Evolutionary conservation across 2,113 vertebrate species (phyloP).

Genomic region (Daubentonia madagascariensis): DNA sequence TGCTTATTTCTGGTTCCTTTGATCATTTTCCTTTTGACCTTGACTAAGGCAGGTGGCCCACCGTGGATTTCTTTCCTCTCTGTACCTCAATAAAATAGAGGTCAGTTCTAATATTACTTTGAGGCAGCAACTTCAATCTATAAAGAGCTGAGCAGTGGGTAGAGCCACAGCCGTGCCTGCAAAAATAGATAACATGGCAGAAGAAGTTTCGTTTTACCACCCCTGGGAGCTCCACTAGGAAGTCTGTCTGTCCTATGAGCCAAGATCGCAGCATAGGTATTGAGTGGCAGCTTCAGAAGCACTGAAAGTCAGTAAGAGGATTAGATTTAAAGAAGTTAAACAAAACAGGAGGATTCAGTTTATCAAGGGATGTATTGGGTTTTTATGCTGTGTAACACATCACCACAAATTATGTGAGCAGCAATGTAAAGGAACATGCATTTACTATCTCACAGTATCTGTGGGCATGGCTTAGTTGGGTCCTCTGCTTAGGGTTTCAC

Average conservation of each 20-base stretch:
- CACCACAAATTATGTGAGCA: neutral
- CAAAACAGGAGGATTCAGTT: neutral
- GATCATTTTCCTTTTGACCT: constrained; percentile 50
- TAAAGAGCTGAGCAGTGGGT: neutral
- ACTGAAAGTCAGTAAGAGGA: neutral
- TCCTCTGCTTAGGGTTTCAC: neutral
- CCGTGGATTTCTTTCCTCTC: neutral
- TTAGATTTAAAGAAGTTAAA: neutral
- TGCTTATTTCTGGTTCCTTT: neutral
- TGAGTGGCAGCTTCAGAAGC: neutral
- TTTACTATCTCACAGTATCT: neutral
- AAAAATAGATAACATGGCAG: neutral
- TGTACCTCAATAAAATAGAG: neutral
- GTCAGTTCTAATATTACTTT: neutral
- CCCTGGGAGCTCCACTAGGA: neutral
- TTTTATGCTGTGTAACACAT: neutral
- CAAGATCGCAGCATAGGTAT: neutral
- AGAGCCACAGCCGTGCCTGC: neutral
- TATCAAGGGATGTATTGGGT: neutral
- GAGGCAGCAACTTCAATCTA: neutral
- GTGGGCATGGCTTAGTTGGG: neutral
- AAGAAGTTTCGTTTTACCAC: neutral
- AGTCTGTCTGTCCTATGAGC: neutral
- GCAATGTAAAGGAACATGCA: neutral
- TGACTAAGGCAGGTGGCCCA: neutral